These are phyloP conservation scores for Cheirogaleus major DNA, from an alignment of 2,797 vertebrate species.

Conservation along the genomic window DNA sequence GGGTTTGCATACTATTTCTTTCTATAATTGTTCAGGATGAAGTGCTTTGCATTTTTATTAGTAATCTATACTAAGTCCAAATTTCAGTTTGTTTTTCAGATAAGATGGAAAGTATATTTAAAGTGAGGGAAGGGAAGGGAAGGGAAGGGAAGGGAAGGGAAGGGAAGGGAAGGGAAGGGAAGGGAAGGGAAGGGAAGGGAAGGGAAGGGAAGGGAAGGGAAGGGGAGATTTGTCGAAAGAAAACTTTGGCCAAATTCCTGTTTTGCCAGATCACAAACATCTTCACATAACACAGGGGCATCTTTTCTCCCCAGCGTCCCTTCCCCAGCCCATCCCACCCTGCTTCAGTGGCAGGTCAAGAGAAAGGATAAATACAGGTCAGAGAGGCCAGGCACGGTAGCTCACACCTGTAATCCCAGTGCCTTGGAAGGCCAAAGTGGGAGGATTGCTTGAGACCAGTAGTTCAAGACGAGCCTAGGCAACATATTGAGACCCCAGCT, in stretches of 20 bases:
- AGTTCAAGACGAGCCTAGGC: not conserved
- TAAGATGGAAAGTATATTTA: not conserved
- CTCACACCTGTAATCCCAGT: not conserved
- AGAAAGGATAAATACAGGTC: not conserved
- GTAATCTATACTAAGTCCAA: not conserved
- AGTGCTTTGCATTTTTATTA: not conserved
- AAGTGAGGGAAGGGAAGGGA: not conserved
- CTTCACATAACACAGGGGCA: not conserved
- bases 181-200: too few relatives aligned
- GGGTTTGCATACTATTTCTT: not conserved
- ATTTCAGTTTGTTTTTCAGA: not conserved
- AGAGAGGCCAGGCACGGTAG: too few relatives aligned
- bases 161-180: too few relatives aligned
- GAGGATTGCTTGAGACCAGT: not conserved
- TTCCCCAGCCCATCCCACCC: fast-evolving
- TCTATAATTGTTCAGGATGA: not conserved
- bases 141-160: too few relatives aligned
- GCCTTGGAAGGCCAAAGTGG: not conserved
- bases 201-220: too few relatives aligned
- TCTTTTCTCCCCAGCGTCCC: not conserved
- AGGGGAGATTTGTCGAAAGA: not conserved
- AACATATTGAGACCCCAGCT: not conserved
- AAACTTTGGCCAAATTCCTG: not conserved
- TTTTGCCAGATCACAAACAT: not conserved
- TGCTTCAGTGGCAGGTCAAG: fast-evolving